Percentiles rank a stretch among this genome's conserved stretches.
Evolutionary conservation across 2,888 invertebrate species (phyloP).

Genomic region (Lagria hirta): DNA sequence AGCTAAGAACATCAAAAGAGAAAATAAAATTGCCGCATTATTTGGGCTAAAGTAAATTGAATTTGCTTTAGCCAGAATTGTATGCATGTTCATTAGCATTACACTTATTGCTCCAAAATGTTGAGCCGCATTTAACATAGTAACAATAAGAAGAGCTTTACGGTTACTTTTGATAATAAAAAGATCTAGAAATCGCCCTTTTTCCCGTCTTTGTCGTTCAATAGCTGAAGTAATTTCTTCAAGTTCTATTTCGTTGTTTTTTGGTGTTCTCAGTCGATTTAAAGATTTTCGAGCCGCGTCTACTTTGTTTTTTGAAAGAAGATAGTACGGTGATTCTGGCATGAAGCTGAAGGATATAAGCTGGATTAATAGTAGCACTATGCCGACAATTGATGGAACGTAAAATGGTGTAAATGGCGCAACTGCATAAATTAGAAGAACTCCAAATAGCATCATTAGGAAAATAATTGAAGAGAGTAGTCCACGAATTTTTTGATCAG

Average conservation of each 20-base stretch:
- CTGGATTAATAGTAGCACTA: slow-evolving; percentile 41
- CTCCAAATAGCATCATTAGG: slow-evolving; percentile 50
- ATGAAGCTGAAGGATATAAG: slow-evolving; percentile 47
- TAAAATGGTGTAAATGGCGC: slow-evolving; percentile 48
- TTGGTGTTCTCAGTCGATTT: slow-evolving; percentile 38
- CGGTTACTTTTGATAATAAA: slow-evolving; percentile 47
- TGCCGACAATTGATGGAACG: slow-evolving; percentile 46
- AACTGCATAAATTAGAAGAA: slow-evolving; percentile 41
- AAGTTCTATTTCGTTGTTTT: slow-evolving; percentile 45
- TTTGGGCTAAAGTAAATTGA: slow-evolving; percentile 44
- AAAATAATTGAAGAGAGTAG: slow-evolving; percentile 49
- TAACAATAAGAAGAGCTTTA: slow-evolving; percentile 49
- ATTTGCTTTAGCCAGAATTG: slow-evolving; percentile 47
- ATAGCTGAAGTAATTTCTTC: slow-evolving; percentile 47
- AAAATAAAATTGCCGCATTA: slow-evolving; percentile 48
- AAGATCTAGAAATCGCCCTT: slow-evolving; percentile 47
- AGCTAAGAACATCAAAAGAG: slow-evolving; percentile 46
- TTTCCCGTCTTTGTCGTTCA: slow-evolving; percentile 46
- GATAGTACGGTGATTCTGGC: slow-evolving; percentile 52
- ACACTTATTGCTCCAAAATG: slow-evolving; percentile 51
- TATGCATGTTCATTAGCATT: slow-evolving; percentile 52
- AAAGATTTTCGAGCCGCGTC: slow-evolving; percentile 45
- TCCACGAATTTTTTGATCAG: slow-evolving; percentile 50
- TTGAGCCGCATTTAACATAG: slow-evolving; percentile 48
- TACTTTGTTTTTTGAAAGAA: slow-evolving; percentile 41